These are phyloP conservation scores for Pomacea canaliculata DNA, from an alignment of 2,888 invertebrate species.

Conservation along the genomic window DNA sequence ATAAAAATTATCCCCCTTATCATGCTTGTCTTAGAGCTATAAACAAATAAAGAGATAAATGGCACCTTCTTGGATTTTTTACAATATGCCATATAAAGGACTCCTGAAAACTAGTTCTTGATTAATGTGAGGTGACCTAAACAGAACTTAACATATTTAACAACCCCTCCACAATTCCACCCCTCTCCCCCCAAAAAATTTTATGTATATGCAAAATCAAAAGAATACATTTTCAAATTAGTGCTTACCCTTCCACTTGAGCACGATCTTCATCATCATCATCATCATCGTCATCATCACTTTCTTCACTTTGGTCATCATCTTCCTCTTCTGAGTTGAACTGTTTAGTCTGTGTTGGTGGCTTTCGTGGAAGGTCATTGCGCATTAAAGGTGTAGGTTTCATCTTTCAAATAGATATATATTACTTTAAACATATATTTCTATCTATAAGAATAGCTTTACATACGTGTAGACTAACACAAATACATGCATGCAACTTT, in stretches of 20 bases:
- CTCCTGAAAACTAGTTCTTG: too few species aligned
- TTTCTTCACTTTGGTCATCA: slow-evolving; percentile 54
- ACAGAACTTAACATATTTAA: too few species aligned
- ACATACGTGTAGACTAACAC: background rate
- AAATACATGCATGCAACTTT: background rate
- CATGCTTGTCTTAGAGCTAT: too few species aligned
- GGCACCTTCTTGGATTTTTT: too few species aligned
- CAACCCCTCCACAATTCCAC: too few species aligned
- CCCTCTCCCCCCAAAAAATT: too few species aligned
- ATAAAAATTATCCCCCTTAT: too few species aligned
- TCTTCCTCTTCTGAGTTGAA: slow-evolving; percentile 58
- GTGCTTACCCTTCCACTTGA: slow-evolving; percentile 47
- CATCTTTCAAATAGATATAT: background rate
- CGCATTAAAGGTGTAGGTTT: background rate
- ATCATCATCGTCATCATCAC: slow-evolving; percentile 53
- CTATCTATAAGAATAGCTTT: background rate
- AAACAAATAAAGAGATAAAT: too few species aligned
- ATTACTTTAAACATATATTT: background rate
- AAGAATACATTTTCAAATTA: background rate
- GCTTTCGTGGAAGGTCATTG: slow-evolving; percentile 18
- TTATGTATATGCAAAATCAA: too few species aligned
- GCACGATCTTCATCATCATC: slow-evolving; percentile 58
- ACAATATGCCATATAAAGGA: too few species aligned
- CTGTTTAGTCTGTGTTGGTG: slow-evolving; percentile 35
- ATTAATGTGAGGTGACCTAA: too few species aligned